These are phyloP conservation scores for Aproaerema taeniolella DNA, from an alignment of 2,888 invertebrate species.

Conservation along the genomic window DNA sequence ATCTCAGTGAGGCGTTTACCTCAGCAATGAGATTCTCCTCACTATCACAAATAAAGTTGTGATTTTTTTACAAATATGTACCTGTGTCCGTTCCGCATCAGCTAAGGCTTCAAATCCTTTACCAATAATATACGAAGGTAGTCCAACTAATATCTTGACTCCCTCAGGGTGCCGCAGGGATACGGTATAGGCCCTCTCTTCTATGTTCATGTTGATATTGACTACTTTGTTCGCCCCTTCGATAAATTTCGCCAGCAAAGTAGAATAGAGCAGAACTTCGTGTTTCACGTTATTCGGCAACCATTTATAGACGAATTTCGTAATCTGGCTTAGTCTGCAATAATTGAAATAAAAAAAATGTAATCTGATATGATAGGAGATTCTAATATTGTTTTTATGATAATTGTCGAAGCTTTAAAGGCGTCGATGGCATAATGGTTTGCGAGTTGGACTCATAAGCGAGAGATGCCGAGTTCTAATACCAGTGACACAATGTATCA, in stretches of 20 bases:
- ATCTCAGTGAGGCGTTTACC: too few relatives aligned
- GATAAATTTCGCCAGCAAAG: constrained; percentile 55
- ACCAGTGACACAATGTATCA: too few relatives aligned
- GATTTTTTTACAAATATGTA: constrained; percentile 25
- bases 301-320: constrained; percentile 48
- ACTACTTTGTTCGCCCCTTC: constrained; percentile 52
- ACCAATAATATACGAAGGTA: constrained; percentile 43
- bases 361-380: too few relatives aligned
- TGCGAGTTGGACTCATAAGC: too few relatives aligned
- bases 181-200: constrained; percentile 55
- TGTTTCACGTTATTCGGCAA: constrained; percentile 46
- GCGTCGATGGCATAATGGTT: too few relatives aligned
- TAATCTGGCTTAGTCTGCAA: constrained; percentile 49
- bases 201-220: constrained; percentile 55
- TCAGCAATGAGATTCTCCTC: too few relatives aligned
- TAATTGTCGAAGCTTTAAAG: too few relatives aligned
- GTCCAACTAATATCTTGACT: constrained; percentile 38
- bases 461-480: too few relatives aligned
- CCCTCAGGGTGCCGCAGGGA: constrained; percentile 55
- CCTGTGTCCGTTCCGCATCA: constrained; percentile 64
- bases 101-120: constrained; percentile 60
- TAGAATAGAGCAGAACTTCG: constrained; percentile 55
- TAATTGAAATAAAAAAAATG: constrained; percentile 9
- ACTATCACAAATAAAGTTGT: too few relatives aligned
- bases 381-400: too few relatives aligned